Evolutionary conservation across 2,113 vertebrate genomes (phyloP).

Genomic region (Rhodinocichla rosea): DNA sequence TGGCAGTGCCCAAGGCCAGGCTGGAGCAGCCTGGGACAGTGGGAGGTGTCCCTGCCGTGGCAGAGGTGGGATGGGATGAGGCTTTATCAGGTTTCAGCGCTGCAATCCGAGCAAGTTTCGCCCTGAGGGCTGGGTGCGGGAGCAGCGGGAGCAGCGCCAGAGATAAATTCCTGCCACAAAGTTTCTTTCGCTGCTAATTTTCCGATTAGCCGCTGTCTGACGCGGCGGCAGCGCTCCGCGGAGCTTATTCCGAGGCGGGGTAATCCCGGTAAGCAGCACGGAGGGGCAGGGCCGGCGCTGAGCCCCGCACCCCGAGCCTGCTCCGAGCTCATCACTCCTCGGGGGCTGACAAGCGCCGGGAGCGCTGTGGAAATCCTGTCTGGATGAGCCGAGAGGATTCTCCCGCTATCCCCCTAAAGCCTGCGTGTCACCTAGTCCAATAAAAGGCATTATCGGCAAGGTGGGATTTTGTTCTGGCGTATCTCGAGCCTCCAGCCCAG

Average conservation of each 20-base stretch:
- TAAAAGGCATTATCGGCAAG: conserved; percentile 56
- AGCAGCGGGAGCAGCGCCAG: background rate
- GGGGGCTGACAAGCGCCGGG: conserved; percentile 16
- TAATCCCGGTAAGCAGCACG: conserved; percentile 56
- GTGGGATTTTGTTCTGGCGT: background rate
- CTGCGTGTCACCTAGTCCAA: conserved; percentile 56
- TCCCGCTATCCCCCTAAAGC: conserved; percentile 56
- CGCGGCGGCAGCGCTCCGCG: background rate
- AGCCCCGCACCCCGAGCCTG: background rate
- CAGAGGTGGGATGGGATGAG: fast-evolving
- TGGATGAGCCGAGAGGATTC: conserved; percentile 57
- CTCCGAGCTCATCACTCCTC: background rate
- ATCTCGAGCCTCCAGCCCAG: conserved; percentile 20
- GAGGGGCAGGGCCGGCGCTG: conserved; percentile 6
- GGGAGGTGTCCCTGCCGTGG: background rate
- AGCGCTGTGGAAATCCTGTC: conserved; percentile 58
- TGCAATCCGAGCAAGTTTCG: background rate
- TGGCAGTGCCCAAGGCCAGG: background rate
- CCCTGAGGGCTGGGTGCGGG: background rate
- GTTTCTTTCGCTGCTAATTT: conserved; percentile 41
- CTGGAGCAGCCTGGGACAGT: background rate
- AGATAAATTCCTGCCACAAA: conserved; percentile 29
- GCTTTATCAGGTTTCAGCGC: fast-evolving
- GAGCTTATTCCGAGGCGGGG: conserved; percentile 36
- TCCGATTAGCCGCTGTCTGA: conserved; percentile 43